A percentile compares a stretch with the other conserved stretches of the same genome.
phyloP scores from a whole-genome alignment of 2,888 invertebrate genomes.

The Lepetodrilus schrolli region DNA sequence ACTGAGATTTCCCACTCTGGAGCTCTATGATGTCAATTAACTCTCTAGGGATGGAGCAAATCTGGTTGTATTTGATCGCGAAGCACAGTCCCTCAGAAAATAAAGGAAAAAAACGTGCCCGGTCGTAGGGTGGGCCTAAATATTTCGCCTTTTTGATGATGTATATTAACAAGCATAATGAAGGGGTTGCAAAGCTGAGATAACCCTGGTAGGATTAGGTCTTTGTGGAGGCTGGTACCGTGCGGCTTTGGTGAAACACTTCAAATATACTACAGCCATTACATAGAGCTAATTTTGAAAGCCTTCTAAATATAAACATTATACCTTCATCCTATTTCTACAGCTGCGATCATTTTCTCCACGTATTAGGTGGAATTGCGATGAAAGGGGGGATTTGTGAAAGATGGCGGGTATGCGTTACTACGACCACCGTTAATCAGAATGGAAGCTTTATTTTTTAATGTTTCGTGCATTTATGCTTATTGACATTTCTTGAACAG shows the following conservation, averaged over 20 bases:
- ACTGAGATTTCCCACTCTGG: not conserved
- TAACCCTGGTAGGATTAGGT: not conserved
- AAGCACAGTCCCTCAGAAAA: no score
- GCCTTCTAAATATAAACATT: conserved; percentile 7
- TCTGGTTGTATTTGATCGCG: not conserved
- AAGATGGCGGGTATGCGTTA: not conserved
- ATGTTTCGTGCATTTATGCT: not conserved
- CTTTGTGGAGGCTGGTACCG: not conserved
- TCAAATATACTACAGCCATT: not conserved
- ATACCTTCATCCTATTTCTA: not conserved
- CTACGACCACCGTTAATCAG: not conserved
- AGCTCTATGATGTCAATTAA: conserved; percentile 10
- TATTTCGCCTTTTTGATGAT: conserved; percentile 10
- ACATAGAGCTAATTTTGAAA: conserved; percentile 1
- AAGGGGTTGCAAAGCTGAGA: not conserved
- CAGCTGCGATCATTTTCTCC: conserved; percentile 4
- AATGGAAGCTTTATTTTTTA: no score
- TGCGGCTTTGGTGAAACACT: not conserved
- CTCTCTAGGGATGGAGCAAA: not conserved
- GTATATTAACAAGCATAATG: not conserved
- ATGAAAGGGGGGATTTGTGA: not conserved
- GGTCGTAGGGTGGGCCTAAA: not conserved
- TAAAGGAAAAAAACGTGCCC: not conserved
- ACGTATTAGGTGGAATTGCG: not conserved
- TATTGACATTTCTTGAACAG: no score